Evolutionary conservation across 1,140 invertebrate genomes (phyloP).

Genomic region (Drosophila tropicalis): DNA sequence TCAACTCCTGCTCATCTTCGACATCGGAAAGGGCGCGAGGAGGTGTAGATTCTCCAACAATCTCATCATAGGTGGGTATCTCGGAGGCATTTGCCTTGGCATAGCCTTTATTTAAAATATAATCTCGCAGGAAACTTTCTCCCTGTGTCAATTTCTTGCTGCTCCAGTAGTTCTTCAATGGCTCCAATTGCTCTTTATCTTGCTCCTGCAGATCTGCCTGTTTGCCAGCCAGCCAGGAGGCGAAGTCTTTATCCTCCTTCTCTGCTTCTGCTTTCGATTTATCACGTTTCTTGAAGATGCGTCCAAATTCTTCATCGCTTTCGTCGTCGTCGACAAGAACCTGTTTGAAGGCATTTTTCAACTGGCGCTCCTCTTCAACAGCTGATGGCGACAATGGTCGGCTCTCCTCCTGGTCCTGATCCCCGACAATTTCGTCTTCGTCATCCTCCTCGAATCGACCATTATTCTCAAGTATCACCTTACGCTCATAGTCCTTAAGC

Average conservation of each 20-base stretch:
- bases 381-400: conserved; percentile 84
- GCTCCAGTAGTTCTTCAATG: conserved; percentile 93
- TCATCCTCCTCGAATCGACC: conserved; percentile 86
- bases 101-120: conserved; percentile 93
- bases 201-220: conserved; percentile 85
- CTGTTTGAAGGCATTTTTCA: conserved; percentile 88
- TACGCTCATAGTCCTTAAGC: conserved; percentile 92
- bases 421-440: conserved; percentile 35
- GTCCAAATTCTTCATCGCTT: conserved; percentile 85
- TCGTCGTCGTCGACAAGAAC: conserved; percentile 84
- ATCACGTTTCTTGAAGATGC: conserved; percentile 85
- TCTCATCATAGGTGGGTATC: conserved; percentile 88
- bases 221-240: conserved; percentile 92
- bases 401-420: conserved; percentile 43
- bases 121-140: conserved; percentile 96
- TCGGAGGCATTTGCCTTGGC: conserved; percentile 85
- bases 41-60: conserved; percentile 87
- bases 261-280: conserved; percentile 87
- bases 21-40: conserved; percentile 88
- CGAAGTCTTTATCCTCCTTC: conserved; percentile 87
- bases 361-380: conserved; percentile 87
- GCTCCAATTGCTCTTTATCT: conserved; percentile 84
- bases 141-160: conserved; percentile 90
- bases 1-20: conserved; percentile 91
- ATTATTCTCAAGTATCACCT: conserved; percentile 89